These are phyloP conservation scores for Tiphia femorata DNA, from an alignment of 2,888 invertebrate genomes.

Conservation along the genomic window DNA sequence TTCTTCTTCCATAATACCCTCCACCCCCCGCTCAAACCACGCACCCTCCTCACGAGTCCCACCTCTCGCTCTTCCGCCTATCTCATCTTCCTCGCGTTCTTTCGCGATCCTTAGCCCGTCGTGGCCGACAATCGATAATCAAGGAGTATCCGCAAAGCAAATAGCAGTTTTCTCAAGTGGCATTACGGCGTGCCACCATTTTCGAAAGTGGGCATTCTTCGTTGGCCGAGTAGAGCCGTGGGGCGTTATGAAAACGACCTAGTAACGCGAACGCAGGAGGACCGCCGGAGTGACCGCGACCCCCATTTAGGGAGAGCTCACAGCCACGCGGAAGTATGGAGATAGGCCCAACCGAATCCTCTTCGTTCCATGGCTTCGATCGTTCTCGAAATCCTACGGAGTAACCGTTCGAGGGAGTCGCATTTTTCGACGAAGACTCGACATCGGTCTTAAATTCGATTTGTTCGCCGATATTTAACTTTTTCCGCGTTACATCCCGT, in stretches of 20 bases:
- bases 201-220: constrained; percentile 27
- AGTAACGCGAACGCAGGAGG: constrained; percentile 3
- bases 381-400: too few species aligned
- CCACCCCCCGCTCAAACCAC: too few species aligned
- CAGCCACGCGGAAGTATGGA: too few species aligned
- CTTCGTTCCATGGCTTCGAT: too few species aligned
- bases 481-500: too few species aligned
- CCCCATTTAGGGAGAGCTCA: too few species aligned
- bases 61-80: constrained; percentile 4
- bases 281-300: too few species aligned
- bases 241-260: constrained; percentile 15
- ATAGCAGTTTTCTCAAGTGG: constrained; percentile 44
- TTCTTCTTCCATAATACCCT: constrained; percentile 5
- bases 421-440: too few species aligned
- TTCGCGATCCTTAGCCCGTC: constrained; percentile 8
- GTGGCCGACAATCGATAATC: constrained; percentile 45
- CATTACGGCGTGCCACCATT: constrained; percentile 29
- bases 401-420: too few species aligned
- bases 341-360: too few species aligned
- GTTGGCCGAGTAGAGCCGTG: constrained; percentile 6
- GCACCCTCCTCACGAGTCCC: background rate
- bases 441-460: too few species aligned
- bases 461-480: too few species aligned
- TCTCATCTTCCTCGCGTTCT: background rate
- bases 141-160: constrained; percentile 46